A percentile compares a stretch with the other conserved stretches of the same genome.
phyloP scores from a whole-genome alignment of 35 echinoderm and acorn worm genomes.

The Eucidaris tribuloides region DNA sequence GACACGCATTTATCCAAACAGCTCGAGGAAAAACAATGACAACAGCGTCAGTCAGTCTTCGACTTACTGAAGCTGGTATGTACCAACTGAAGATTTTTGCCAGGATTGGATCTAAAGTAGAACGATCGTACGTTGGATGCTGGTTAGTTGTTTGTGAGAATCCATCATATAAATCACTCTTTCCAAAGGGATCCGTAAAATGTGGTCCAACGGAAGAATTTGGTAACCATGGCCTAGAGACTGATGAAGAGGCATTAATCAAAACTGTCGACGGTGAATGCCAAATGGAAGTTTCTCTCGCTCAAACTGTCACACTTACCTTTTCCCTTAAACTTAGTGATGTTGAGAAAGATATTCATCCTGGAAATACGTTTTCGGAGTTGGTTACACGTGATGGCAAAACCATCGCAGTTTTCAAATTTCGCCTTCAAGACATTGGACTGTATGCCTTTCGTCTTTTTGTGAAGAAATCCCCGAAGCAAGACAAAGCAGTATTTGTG shows the following conservation, averaged over 20 bases:
- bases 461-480: slow-evolving; percentile 15
- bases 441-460: slow-evolving; percentile 11
- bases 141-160: slow-evolving; percentile 7
- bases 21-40: neutral
- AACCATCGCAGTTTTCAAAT: neutral
- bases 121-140: neutral
- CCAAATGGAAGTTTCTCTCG: neutral
- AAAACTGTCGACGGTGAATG: slow-evolving; percentile 9
- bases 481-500: slow-evolving; percentile 11
- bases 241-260: neutral
- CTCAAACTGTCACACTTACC: neutral
- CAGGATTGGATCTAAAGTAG: neutral
- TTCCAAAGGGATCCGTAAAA: neutral
- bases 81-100: slow-evolving; percentile 9
- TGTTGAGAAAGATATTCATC: slow-evolving; percentile 1
- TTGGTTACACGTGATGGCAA: neutral
- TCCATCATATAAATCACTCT: slow-evolving; percentile 5
- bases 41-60: neutral
- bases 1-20: slow-evolving; percentile 8
- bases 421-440: neutral
- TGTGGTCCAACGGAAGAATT: slow-evolving; percentile 19
- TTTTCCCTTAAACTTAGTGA: neutral
- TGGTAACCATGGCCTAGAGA: neutral
- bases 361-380: slow-evolving; percentile 12
- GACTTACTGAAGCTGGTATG: slow-evolving; percentile 18